phyloP scores from a whole-genome alignment of 2,888 invertebrate species.

The Criorhina ranunculi region DNA sequence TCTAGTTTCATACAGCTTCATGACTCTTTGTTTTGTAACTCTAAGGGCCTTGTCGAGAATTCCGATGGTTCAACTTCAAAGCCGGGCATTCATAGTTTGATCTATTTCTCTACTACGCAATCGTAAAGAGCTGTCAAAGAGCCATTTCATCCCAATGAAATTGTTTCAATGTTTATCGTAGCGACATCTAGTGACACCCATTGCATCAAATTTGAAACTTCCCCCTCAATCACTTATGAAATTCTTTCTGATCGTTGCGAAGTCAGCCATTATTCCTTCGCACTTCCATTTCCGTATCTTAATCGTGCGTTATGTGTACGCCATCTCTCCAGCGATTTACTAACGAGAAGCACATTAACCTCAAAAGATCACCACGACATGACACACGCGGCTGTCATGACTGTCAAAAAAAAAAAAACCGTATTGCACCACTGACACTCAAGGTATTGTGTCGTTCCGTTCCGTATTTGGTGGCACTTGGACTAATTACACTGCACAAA shows the following conservation, averaged over 20 bases:
- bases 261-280: not conserved
- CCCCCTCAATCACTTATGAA: not conserved
- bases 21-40: too few species aligned
- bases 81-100: too few species aligned
- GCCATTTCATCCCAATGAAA: too few species aligned
- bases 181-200: too few species aligned
- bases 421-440: slow-evolving; percentile 38
- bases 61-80: too few species aligned
- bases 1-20: too few species aligned
- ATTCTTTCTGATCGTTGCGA: not conserved
- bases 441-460: slow-evolving; percentile 61
- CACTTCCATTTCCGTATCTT: slow-evolving; percentile 26
- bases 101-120: too few species aligned
- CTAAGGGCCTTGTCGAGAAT: too few species aligned
- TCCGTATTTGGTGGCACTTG: slow-evolving; percentile 66
- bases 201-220: too few species aligned
- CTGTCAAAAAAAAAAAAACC: slow-evolving; percentile 23
- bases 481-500: slow-evolving; percentile 64
- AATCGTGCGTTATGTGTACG: slow-evolving; percentile 37
- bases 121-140: too few species aligned
- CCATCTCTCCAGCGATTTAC: slow-evolving; percentile 42
- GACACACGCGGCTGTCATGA: not conserved
- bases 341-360: slow-evolving; percentile 71
- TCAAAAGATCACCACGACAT: slow-evolving; percentile 66
- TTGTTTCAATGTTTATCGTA: too few species aligned